Conservation (phyloP, 2,113 vertebrate species). For the Gymnocephalus cernua region DNA sequence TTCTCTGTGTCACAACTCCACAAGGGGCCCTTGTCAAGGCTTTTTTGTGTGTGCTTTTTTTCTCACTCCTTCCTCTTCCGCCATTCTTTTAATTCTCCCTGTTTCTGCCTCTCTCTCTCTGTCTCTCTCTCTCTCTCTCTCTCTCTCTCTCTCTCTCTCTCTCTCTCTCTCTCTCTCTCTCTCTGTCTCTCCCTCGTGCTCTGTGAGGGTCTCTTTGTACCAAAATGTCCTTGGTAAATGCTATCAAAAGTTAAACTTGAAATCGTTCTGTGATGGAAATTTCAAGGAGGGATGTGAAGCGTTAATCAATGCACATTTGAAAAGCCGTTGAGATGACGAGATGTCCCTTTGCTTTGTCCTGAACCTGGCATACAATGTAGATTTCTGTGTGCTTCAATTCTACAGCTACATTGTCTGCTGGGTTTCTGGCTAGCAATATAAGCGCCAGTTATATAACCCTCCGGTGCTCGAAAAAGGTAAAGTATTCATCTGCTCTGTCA, state of each 20-base stretch:
- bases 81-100: slow-evolving; percentile 44
- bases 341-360: slow-evolving; percentile 81
- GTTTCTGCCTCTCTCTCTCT: slow-evolving; percentile 6
- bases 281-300: background rate
- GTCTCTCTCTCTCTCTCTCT: background rate
- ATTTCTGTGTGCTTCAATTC: slow-evolving; percentile 97
- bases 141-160: background rate
- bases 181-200: background rate
- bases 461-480: slow-evolving; percentile 51
- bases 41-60: slow-evolving; percentile 42
- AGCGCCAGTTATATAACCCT: slow-evolving; percentile 34
- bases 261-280: slow-evolving; percentile 28
- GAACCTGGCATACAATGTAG: slow-evolving; percentile 99
- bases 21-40: slow-evolving; percentile 75
- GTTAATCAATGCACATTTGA: slow-evolving; percentile 44
- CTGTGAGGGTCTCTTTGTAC: slow-evolving; percentile 24
- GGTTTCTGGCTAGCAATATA: slow-evolving; percentile 95
- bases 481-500: slow-evolving; percentile 39
- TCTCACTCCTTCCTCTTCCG: slow-evolving; percentile 50
- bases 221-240: slow-evolving; percentile 13
- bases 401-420: slow-evolving; percentile 99
- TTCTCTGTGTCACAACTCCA: slow-evolving; percentile 77
- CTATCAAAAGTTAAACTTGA: background rate
- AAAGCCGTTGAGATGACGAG: background rate
- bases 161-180: background rate